A percentile compares a stretch with the other conserved stretches of the same genome.
These are phyloP conservation scores for Athripsodes cinereus DNA, from an alignment of 2,888 invertebrate species.

Conservation along the genomic window DNA sequence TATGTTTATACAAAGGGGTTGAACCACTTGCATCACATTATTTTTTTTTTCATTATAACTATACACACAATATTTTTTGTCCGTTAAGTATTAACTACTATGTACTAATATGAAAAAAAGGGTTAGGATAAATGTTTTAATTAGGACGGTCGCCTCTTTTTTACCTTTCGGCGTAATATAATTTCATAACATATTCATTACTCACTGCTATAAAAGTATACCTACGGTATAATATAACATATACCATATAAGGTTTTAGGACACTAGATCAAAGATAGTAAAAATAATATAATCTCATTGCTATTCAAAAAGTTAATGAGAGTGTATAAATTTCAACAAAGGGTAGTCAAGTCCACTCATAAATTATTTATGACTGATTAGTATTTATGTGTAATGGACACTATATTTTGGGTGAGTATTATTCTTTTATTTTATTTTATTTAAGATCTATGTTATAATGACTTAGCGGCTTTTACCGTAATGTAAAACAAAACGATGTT, in stretches of 20 bases:
- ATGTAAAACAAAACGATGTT: not conserved
- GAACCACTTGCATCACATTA: constrained; percentile 14
- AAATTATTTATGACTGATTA: constrained; percentile 28
- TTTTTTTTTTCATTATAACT: constrained; percentile 14
- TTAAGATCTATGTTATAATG: too few relatives aligned
- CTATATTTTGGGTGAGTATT: not conserved
- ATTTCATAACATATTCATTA: constrained; percentile 26
- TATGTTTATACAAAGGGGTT: constrained; percentile 20
- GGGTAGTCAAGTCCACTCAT: constrained; percentile 26
- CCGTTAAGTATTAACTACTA: too few relatives aligned
- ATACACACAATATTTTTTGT: constrained; percentile 19
- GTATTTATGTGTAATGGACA: constrained; percentile 17
- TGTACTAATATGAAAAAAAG: constrained; percentile 13
- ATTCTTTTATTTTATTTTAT: too few relatives aligned
- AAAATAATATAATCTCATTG: constrained; percentile 19
- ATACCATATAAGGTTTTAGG: not conserved
- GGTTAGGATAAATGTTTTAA: constrained; percentile 27
- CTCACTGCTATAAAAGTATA: constrained; percentile 4
- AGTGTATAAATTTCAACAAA: constrained; percentile 23
- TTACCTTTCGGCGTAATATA: constrained; percentile 20
- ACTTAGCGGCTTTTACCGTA: not conserved
- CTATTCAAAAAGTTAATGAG: constrained; percentile 27
- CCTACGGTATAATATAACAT: constrained; percentile 5
- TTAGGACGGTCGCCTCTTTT: constrained; percentile 23
- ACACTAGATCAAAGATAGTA: constrained; percentile 18